Conservation (phyloP, 2,888 invertebrate genomes). For the Lepeophtheirus nordmannii region DNA sequence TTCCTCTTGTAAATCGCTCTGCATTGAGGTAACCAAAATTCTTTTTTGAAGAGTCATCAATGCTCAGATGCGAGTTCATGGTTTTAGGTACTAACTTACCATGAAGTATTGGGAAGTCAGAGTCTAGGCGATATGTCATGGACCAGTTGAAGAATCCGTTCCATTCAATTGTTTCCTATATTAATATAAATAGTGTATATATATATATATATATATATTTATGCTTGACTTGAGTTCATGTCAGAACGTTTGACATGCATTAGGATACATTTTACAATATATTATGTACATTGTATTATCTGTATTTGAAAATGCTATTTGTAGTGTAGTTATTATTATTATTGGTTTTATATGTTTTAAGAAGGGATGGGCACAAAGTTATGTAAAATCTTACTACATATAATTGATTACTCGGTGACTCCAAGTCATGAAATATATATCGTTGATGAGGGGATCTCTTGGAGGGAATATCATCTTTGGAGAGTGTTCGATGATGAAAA, state of each 20-base stretch:
- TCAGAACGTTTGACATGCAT: no score
- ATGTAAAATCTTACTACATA: constrained; percentile 2
- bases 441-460: constrained; percentile 25
- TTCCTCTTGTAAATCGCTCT: constrained; percentile 10
- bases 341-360: no score
- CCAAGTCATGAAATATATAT: constrained; percentile 26
- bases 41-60: not conserved
- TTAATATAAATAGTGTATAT: no score
- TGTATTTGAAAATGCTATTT: no score
- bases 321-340: no score
- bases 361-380: no score
- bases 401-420: constrained; percentile 25
- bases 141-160: constrained; percentile 29
- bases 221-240: no score
- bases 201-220: no score
- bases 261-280: no score
- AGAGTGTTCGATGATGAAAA: constrained; percentile 27
- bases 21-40: not conserved
- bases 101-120: constrained; percentile 27
- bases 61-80: not conserved
- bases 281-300: no score
- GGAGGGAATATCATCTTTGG: constrained; percentile 25
- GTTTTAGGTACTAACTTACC: not conserved
- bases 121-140: constrained; percentile 29
- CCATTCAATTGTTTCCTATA: constrained; percentile 1